Evolutionary conservation across 2,888 invertebrate genomes (phyloP), one percentile per base, ranked within the genome.

Genomic region (Melanchra persicariae): DNA sequence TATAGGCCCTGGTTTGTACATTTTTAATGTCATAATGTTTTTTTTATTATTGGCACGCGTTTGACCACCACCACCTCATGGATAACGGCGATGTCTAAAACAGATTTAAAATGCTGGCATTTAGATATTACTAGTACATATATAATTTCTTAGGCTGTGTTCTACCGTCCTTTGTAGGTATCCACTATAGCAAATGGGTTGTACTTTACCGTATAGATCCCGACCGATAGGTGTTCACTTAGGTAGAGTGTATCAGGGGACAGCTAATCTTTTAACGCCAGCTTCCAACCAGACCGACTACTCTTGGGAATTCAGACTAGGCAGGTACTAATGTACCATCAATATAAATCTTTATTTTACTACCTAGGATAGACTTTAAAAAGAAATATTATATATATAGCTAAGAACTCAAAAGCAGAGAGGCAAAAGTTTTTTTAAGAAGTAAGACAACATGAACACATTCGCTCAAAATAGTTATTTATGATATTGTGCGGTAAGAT

Each of bases 261-360:
- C 76, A 60, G 19, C 26, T 74, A 74, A 74, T 74, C 69, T 74
- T 49, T 69, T 74, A 69, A 17, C 49, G 22, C 10, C 43, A 45
- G 30, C 26, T n/a, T 45, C 37, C 15, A 54, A 40, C 47, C 43
- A 47, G 4, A 37, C 24, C 7, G 2, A 10, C 22, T 30, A 22
- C 45, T 34, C 54, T 24, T 37, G 10, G 19, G n/a, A 30, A 17
- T 30, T 37, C 12, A n/a, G 12, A 5, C 2, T 12, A 8, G 3
- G 17, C 24, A n/a, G 10, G 8, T 34, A 4, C 7, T 15, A 24
- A 15, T 0, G 12, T 37, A 62, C 1, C 26, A 26, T 49, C 24
- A n/a, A 49, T 34, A 17, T 45, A 54, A 26, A n/a, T 37, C 5
- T 0, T 12, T 19, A 0, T n/a, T 12, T n/a, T 15, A 40, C 19